Conservation (phyloP, 2,113 vertebrate species). For the Python bivittatus region DNA sequence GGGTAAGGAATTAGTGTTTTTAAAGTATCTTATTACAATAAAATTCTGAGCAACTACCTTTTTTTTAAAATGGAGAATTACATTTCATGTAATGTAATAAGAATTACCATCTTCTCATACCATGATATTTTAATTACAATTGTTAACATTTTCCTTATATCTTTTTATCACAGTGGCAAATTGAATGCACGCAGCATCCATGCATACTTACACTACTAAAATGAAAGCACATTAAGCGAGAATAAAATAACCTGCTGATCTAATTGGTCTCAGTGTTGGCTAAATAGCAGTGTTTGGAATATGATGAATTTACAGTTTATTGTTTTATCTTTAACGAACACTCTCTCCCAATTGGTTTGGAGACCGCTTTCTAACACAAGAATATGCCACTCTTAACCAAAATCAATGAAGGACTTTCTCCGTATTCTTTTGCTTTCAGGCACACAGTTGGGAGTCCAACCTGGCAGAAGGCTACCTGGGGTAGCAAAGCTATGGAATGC, state of each 20-base stretch:
- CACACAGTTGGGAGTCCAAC: not conserved
- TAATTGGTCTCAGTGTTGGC: constrained; percentile 12
- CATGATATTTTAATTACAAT: constrained; percentile 52
- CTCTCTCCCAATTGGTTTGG: not conserved
- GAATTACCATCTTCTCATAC: constrained; percentile 12
- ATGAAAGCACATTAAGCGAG: not conserved
- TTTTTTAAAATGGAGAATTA: constrained; percentile 40
- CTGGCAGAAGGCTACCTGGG: not conserved
- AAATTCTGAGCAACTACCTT: not conserved
- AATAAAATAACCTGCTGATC: constrained; percentile 25
- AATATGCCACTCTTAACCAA: not conserved
- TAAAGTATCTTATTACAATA: constrained; percentile 25
- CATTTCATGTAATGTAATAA: constrained; percentile 3
- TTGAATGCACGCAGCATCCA: not conserved
- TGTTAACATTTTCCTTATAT: not conserved
- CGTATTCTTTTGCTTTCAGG: not conserved
- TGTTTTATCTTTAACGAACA: not conserved
- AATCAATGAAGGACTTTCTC: not conserved
- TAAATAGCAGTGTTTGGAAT: not conserved
- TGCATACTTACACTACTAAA: not conserved
- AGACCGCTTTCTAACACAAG: not conserved
- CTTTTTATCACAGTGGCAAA: no score
- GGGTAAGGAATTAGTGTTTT: constrained; percentile 41
- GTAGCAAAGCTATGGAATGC: not conserved
- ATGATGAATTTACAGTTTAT: not conserved